A percentile compares a stretch with the other conserved stretches of the same genome.
Evolutionary conservation across 2,888 invertebrate genomes (phyloP).

Genomic region (Eristalis arbustorum): DNA sequence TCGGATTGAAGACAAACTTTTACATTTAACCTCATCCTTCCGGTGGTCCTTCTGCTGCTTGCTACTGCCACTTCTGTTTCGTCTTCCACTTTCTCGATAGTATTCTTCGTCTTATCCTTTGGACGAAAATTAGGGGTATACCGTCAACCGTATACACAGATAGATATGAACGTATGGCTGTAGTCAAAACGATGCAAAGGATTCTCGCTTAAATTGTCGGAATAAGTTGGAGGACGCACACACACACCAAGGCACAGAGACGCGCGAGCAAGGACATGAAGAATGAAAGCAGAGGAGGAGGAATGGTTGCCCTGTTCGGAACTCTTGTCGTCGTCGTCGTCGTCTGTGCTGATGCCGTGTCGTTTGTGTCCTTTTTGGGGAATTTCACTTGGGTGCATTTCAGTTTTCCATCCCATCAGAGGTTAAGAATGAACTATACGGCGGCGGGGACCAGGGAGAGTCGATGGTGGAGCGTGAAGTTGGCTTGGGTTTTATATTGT

Average conservation of each 20-base stretch:
- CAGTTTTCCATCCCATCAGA: constrained; percentile 47
- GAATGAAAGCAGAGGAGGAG: constrained; percentile 19
- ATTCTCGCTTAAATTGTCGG: constrained; percentile 68
- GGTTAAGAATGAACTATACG: constrained; percentile 53
- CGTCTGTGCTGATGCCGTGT: background rate
- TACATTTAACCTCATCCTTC: constrained; percentile 71
- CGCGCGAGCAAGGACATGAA: background rate
- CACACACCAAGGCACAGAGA: constrained; percentile 1
- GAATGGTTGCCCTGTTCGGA: constrained; percentile 36
- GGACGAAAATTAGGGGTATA: constrained; percentile 59
- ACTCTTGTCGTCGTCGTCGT: constrained; percentile 51
- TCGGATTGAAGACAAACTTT: constrained; percentile 67
- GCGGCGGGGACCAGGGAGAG: constrained; percentile 6
- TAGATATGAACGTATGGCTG: constrained; percentile 2
- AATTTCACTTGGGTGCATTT: constrained; percentile 60
- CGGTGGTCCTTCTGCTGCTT: constrained; percentile 50
- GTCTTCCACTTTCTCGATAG: constrained; percentile 43
- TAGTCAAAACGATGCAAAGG: constrained; percentile 46
- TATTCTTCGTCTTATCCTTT: constrained; percentile 63
- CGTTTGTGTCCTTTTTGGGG: constrained; percentile 26
- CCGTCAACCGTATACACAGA: background rate
- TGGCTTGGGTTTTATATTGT: constrained; percentile 36
- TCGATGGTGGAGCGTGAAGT: background rate
- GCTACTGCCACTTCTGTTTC: constrained; percentile 22
- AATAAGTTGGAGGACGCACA: constrained; percentile 51